Percentiles rank a stretch among this genome's conserved stretches.
Conservation (phyloP, 2,888 invertebrate genomes). For the Tipula lateralis region DNA sequence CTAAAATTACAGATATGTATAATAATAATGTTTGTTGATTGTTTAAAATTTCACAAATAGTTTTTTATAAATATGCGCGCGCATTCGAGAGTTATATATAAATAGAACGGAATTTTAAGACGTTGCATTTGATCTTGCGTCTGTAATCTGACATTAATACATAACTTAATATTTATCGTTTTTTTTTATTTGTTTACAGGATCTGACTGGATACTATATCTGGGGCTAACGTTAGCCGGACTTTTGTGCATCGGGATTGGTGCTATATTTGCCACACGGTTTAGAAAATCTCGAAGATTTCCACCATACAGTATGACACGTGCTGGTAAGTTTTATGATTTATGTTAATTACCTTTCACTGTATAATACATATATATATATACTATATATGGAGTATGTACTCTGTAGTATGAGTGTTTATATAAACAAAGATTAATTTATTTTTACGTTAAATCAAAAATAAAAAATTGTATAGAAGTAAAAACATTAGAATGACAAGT, state of each 20-base stretch:
- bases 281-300: constrained; percentile 44
- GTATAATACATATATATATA: neutral
- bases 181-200: constrained; percentile 38
- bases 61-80: neutral
- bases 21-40: neutral
- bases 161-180: neutral
- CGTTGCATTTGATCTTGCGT: neutral
- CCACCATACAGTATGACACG: constrained; percentile 48
- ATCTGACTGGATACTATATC: constrained; percentile 49
- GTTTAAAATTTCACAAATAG: neutral
- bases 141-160: neutral
- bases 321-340: constrained; percentile 42
- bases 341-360: neutral
- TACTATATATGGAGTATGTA: neutral
- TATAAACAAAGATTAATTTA: neutral
- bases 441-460: neutral
- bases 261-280: constrained; percentile 45
- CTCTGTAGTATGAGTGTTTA: neutral
- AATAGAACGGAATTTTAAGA: neutral
- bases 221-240: constrained; percentile 47
- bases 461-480: neutral
- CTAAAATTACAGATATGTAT: neutral
- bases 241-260: constrained; percentile 46
- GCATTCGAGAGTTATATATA: neutral
- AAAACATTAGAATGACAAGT: neutral